A percentile compares a stretch with the other conserved stretches of the same genome.
Evolutionary conservation across 2,113 vertebrate genomes (phyloP).

Genomic region (Psilopsiagon aurifrons): DNA sequence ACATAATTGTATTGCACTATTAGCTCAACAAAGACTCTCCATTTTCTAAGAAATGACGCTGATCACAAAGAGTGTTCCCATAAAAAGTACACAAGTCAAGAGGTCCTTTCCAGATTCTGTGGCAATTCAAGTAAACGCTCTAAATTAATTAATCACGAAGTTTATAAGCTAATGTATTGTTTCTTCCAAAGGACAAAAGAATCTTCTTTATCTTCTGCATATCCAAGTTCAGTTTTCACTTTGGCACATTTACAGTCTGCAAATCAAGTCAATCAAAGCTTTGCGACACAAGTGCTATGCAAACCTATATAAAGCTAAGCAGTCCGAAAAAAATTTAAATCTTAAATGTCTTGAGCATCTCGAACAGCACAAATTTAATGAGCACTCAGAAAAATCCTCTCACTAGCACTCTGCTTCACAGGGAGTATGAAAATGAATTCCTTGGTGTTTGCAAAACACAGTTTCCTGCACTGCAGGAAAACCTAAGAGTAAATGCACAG

Average conservation of each 20-base stretch:
- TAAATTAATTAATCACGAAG: neutral
- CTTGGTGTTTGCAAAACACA: neutral
- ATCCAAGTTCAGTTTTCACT: neutral
- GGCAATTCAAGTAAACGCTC: neutral
- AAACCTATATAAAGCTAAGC: neutral
- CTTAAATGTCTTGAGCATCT: neutral
- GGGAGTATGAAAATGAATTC: neutral
- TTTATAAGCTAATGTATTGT: neutral
- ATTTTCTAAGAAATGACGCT: neutral
- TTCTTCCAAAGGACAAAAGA: neutral
- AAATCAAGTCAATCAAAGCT: neutral
- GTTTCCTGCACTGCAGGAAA: neutral
- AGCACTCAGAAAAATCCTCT: neutral
- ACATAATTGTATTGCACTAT: neutral
- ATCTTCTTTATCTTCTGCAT: neutral
- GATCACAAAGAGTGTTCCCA: neutral
- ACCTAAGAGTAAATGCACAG: neutral
- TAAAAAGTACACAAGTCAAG: neutral
- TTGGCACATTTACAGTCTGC: neutral
- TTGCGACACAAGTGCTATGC: neutral
- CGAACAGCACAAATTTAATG: neutral
- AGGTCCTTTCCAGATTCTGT: neutral
- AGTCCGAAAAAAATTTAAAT: neutral
- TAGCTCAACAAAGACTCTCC: neutral
- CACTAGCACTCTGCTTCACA: neutral